Evolutionary conservation across 2,113 vertebrate genomes (phyloP).

Genomic region (Cromileptes altivelis): DNA sequence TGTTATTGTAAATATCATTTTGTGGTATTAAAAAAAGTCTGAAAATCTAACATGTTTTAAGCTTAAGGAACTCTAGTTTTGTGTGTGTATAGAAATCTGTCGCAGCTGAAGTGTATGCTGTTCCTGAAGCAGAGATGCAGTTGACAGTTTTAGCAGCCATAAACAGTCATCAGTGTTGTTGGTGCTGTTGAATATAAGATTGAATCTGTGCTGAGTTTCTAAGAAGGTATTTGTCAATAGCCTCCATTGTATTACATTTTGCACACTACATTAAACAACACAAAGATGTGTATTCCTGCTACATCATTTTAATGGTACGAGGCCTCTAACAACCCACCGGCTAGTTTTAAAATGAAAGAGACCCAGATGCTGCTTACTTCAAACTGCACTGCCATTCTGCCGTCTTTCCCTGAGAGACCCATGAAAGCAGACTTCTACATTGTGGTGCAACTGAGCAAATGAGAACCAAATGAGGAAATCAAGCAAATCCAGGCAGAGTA

Average conservation of each 20-base stretch:
- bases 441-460: conserved; percentile 63
- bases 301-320: conserved; percentile 49
- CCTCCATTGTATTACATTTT: conserved; percentile 31
- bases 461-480: conserved; percentile 74
- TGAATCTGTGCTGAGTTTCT: conserved; percentile 5
- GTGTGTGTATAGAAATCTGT: neutral
- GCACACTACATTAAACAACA: conserved; percentile 56
- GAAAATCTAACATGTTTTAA: too few relatives aligned
- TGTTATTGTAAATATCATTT: too few relatives aligned
- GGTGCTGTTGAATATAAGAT: neutral
- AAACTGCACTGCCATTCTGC: conserved; percentile 39
- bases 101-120: neutral
- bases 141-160: neutral
- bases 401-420: conserved; percentile 46
- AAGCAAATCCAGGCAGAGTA: conserved; percentile 55
- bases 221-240: conserved; percentile 26
- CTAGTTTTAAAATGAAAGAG: conserved; percentile 52
- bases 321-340: conserved; percentile 48
- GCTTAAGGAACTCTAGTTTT: neutral
- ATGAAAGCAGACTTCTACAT: conserved; percentile 43
- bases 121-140: neutral
- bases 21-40: too few relatives aligned
- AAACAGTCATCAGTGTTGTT: neutral
- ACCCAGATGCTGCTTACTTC: conserved; percentile 56
- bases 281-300: conserved; percentile 31